Evolutionary conservation across 2,797 vertebrate species (phyloP), one percentile per base, ranked within the genome.

Genomic region (Microhierax caerulescens): DNA sequence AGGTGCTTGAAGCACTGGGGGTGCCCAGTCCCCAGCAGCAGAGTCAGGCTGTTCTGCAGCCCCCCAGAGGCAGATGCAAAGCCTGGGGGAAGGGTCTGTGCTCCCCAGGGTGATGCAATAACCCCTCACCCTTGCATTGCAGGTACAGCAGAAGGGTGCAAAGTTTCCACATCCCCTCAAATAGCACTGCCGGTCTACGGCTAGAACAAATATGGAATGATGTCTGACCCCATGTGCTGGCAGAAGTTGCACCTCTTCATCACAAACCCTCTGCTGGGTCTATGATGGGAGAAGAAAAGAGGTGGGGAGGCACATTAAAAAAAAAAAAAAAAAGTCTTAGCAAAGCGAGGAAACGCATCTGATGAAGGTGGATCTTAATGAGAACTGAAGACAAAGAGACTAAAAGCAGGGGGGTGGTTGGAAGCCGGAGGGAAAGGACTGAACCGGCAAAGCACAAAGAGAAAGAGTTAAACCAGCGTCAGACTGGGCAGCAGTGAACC

Each of bases 141-240:
- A 18, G 43, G 2, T 7, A 45, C 53, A 56, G 50, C 34, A 47
- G 54, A 37, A 64, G 53, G 18, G 21, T 37, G 36, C 2, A 1
- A 8, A 16, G 12, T 48, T 57, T 57, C 22, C 37, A 14, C 9
- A 32, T 25, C 10, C 8, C 5, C 9, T 13, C 5, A 10, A 4
- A 67, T 60, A n/a, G 22, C 32, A 2, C 8, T 11, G 28, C 23
- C 28, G 4, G 23, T 19, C 43, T 69, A 24, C 32, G 48, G 36
- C 28, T 32, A n/a, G n/a, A 51, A 37, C 24, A 15, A 10, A 1
- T 27, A 34, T 17, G 20, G 56, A 18, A 16, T 0, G 0, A 12
- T 10, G 19, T 27, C 56, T 59, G 81, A 21, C 15, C 72, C 32
- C 17, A 7, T 1, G 2, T 3, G 25, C 25, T 39, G 30, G 39